These are phyloP conservation scores for Candoia aspera DNA, from an alignment of 2,113 vertebrate genomes.

Conservation along the genomic window DNA sequence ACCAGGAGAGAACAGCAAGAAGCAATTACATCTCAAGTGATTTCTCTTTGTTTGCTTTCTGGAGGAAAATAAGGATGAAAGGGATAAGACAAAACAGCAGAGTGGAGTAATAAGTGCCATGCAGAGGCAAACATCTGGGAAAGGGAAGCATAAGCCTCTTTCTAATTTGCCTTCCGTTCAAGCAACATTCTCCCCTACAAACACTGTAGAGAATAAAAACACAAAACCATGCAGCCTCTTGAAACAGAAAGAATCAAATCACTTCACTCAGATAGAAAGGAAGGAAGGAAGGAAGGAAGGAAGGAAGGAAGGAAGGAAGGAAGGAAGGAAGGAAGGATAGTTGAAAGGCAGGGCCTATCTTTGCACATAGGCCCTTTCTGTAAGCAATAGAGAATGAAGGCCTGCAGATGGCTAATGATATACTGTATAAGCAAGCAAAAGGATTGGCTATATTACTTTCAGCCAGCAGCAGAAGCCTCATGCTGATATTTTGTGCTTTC, in stretches of 20 bases:
- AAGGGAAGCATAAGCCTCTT: conserved; percentile 27
- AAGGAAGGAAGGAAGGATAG: too few species aligned
- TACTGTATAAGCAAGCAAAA: neutral
- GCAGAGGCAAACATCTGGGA: conserved; percentile 42
- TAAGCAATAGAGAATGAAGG: neutral
- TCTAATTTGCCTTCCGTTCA: conserved; percentile 42
- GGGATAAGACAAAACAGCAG: neutral
- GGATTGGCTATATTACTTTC: neutral
- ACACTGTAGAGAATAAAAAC: too few species aligned
- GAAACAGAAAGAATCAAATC: too few species aligned
- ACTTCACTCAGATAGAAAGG: too few species aligned
- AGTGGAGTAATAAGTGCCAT: neutral
- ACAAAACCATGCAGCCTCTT: too few species aligned
- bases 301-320: too few species aligned
- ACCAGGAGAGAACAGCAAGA: conserved; percentile 37
- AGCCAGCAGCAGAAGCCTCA: too few species aligned
- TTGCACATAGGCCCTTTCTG: neutral
- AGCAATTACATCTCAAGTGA: conserved; percentile 41
- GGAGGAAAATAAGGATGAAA: conserved; percentile 37
- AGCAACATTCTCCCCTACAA: neutral
- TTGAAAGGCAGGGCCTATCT: neutral
- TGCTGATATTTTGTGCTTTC: neutral
- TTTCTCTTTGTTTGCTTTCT: conserved; percentile 50
- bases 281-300: too few species aligned
- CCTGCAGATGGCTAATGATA: neutral